Base-by-base conservation (phyloP, 2,888 invertebrate species). In the Atrina japonica region DNA sequence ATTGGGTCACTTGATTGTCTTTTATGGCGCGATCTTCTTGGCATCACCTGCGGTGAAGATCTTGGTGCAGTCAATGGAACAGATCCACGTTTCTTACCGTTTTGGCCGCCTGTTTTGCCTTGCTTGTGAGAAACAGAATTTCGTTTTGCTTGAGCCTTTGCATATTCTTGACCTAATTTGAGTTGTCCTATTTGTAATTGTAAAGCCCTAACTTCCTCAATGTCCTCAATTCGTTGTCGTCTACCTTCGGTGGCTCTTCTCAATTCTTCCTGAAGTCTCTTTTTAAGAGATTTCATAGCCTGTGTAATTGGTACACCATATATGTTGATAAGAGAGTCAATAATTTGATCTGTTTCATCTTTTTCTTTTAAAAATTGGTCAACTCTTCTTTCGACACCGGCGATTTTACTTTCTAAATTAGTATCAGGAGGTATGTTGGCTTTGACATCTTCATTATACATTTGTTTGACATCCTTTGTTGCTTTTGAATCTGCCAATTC, bases 1-100 rank as follows among this genome's bases (percentile, higher is more conserved):
- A 92, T 92, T 29, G 92, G 92, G 86, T 92, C 92, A 29, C 92
- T 92, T 63, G 92, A 90, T 82, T 93, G 92, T 41, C 92, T 89
- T 70, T 92, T 91, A 84, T 92, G 92, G 64, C 91, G 71, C 30
- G 84, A 83, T 25, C 89, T 80, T 27, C 89, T 73, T 7, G 88
- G 88, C 14, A 86, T 85, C 50, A 88, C 85, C 75, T 89, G 89
- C 21, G 88, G 88, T 25, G 89, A 88, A 47, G 88, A 86, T 53
- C 87, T 65, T 9, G 82, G 77, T 18, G 84, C 81, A 43, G 77
- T 52, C 11, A 75, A 70, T 1, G 79, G 73, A 23, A 78, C 75
- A 41, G 72, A 65, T 6, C 68, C 75, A 7, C 77, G 64, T 29
- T 73, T 78, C 52, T 83, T 82, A 18, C 81, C 80, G 43, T 76